Conservation (phyloP, 2,113 vertebrate species). For the Caranx ignobilis region DNA sequence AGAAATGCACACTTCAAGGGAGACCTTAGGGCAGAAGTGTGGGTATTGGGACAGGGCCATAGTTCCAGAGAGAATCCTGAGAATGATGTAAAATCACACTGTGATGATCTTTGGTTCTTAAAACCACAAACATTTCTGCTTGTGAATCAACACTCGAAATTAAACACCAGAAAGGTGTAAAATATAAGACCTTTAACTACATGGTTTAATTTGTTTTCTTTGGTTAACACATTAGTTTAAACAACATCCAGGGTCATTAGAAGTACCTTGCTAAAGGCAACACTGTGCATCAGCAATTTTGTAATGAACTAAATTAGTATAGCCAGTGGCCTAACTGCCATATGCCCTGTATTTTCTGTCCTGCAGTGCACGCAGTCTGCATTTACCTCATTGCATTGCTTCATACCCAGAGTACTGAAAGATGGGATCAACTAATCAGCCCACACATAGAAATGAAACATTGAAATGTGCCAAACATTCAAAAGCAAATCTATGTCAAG, state of each 20-base stretch:
- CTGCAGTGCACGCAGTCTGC: background rate
- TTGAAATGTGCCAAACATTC: too few relatives aligned
- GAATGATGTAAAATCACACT: too few relatives aligned
- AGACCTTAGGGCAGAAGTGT: too few relatives aligned
- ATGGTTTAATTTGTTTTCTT: constrained; percentile 17
- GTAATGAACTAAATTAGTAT: constrained; percentile 50
- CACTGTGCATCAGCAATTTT: constrained; percentile 54
- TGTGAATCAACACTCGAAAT: too few relatives aligned
- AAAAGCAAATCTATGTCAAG: too few relatives aligned
- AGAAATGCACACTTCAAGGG: too few relatives aligned
- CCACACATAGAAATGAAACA: constrained; percentile 9
- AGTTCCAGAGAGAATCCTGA: too few relatives aligned
- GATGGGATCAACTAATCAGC: constrained; percentile 6
- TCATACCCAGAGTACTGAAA: constrained; percentile 16
- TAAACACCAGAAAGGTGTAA: too few relatives aligned
- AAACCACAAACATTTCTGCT: too few relatives aligned
- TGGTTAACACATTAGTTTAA: constrained; percentile 2
- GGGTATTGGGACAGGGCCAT: too few relatives aligned
- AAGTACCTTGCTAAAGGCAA: constrained; percentile 38
- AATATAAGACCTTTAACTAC: background rate
- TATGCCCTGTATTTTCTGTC: constrained; percentile 48
- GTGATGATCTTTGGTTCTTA: too few relatives aligned
- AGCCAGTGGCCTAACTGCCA: constrained; percentile 58
- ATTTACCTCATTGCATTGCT: constrained; percentile 30
- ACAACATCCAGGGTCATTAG: constrained; percentile 52